Conservation (phyloP, 2,113 vertebrate genomes). For the cat (Felis catus) region F.catus_Fca126_mat1.0 CM031420.1:47393001-47393500, state of each 20-base stretch:
- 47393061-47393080: constrained; percentile 64
- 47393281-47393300: background rate
- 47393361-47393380: background rate
- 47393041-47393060: constrained; percentile 75
- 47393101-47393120: constrained; percentile 16
- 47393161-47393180: constrained; percentile 27
- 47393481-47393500: background rate
- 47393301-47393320: background rate
- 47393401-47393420: background rate
- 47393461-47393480: background rate
- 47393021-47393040: constrained; percentile 68
- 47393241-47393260: constrained; percentile 64
- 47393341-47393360: background rate
- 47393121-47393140: constrained; percentile 42
- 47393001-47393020: constrained; percentile 55
- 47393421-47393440: background rate
- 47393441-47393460: background rate
- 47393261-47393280: background rate
- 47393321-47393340: constrained; percentile 40
- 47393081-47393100: constrained; percentile 57
- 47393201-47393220: constrained; percentile 68
- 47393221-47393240: constrained; percentile 65
- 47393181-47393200: constrained; percentile 57
- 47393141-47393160: background rate
- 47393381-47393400: background rate